These are phyloP conservation scores for Gasteruption jaculator DNA, from an alignment of 2,888 invertebrate genomes.

Conservation along the genomic window DNA sequence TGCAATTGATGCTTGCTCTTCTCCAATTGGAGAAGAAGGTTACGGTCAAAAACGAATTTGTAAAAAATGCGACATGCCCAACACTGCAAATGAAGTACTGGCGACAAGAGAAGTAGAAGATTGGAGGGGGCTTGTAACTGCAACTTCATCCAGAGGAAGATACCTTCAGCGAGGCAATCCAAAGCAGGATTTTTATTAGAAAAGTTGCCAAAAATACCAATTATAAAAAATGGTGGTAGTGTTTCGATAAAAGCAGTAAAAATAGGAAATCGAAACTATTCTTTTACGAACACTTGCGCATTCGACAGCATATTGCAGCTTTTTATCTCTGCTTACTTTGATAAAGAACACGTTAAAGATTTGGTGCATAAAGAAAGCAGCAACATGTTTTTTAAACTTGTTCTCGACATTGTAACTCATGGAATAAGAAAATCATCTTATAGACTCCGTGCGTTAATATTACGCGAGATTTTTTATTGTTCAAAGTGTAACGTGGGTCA, in stretches of 20 bases:
- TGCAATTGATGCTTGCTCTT: no score
- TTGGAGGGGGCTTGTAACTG: no score
- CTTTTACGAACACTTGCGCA: constrained; percentile 11
- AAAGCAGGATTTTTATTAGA: neutral
- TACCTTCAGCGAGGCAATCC: neutral
- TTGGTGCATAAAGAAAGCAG: neutral
- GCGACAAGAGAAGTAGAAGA: no score
- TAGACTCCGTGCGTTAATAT: no score
- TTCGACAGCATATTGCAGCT: constrained; percentile 14
- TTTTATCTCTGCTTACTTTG: constrained; percentile 8
- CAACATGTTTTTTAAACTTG: neutral
- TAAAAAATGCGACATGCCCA: no score
- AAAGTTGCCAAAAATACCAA: neutral
- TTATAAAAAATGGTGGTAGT: neutral
- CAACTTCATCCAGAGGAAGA: no score
- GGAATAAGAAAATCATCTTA: no score
- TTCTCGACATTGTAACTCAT: neutral
- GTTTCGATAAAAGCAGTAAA: neutral
- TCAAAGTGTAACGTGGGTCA: no score
- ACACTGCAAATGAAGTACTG: no score
- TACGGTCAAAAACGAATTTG: constrained; percentile 6
- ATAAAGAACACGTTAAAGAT: constrained; percentile 6
- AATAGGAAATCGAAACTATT: constrained; percentile 1
- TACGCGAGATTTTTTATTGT: no score
- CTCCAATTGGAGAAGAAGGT: no score